These are phyloP conservation scores for Pholis gunnellus DNA, from an alignment of 2,113 vertebrate species.

Conservation along the genomic window DNA sequence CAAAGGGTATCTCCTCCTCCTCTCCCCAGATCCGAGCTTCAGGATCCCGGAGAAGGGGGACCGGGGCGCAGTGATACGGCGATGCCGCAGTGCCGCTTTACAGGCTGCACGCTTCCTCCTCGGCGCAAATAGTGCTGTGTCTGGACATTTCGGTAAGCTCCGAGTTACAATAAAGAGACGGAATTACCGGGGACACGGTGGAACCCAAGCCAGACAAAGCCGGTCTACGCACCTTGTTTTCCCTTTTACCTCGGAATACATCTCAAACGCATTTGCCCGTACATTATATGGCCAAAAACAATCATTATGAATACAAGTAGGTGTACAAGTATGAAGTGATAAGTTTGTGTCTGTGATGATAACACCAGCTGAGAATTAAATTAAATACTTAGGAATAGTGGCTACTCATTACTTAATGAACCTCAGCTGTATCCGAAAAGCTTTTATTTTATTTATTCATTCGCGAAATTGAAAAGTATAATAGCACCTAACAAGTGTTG, in stretches of 20 bases:
- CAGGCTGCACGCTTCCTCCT: constrained; percentile 84
- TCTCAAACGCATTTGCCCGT: too few species aligned
- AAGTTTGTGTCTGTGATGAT: neutral
- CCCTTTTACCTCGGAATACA: neutral
- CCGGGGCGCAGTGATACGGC: constrained; percentile 85
- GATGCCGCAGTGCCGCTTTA: constrained; percentile 88
- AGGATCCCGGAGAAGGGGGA: constrained; percentile 83
- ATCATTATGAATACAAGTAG: neutral
- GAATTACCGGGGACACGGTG: accelerated
- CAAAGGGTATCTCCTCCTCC: constrained; percentile 77
- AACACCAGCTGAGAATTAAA: neutral
- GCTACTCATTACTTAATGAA: neutral
- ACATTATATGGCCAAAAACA: neutral
- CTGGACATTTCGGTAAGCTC: neutral
- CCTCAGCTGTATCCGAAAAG: neutral
- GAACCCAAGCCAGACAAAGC: neutral
- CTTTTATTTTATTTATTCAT: too few species aligned
- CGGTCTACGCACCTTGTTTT: neutral
- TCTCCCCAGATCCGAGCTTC: constrained; percentile 80
- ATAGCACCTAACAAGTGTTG: neutral
- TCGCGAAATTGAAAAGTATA: neutral
- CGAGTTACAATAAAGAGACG: neutral
- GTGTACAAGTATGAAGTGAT: neutral
- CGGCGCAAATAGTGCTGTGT: constrained; percentile 83
- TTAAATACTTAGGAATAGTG: neutral